These are phyloP conservation scores for Rhynchonycteris naso DNA, from an alignment of 2,797 vertebrate genomes.

Conservation along the genomic window DNA sequence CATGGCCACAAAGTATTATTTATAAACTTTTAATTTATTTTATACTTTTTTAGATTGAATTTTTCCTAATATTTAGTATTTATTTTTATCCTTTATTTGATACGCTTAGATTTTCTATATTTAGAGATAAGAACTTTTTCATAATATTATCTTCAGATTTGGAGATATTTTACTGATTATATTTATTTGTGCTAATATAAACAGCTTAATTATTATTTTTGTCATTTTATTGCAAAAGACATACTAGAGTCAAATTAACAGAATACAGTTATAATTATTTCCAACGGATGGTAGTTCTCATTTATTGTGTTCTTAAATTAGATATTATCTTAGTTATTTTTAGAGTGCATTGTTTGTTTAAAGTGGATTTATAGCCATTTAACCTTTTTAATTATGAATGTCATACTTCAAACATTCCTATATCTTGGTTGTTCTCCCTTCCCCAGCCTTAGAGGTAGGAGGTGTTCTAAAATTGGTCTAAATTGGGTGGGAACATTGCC, in stretches of 20 bases:
- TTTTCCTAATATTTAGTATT: constrained; percentile 3
- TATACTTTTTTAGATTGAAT: neutral
- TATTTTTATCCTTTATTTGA: neutral
- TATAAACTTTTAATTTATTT: constrained; percentile 2
- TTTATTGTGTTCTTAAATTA: neutral
- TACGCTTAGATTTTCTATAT: neutral
- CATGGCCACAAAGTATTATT: neutral
- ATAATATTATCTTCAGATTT: neutral
- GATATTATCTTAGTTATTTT: neutral
- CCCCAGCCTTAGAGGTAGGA: neutral
- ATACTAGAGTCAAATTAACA: neutral
- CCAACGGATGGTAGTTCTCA: neutral
- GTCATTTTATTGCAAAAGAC: neutral
- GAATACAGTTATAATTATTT: neutral
- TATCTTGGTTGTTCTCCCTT: neutral
- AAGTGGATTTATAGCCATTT: neutral
- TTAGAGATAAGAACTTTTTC: neutral
- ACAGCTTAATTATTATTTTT: constrained; percentile 18
- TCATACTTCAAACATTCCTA: neutral
- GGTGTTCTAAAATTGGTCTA: neutral
- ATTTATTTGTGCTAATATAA: neutral
- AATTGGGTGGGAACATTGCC: neutral
- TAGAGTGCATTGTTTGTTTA: neutral
- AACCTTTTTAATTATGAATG: constrained; percentile 31
- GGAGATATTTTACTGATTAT: neutral